phyloP scores from a whole-genome alignment of 2,113 vertebrate genomes.

The Boleophthalmus pectinirostris region DNA sequence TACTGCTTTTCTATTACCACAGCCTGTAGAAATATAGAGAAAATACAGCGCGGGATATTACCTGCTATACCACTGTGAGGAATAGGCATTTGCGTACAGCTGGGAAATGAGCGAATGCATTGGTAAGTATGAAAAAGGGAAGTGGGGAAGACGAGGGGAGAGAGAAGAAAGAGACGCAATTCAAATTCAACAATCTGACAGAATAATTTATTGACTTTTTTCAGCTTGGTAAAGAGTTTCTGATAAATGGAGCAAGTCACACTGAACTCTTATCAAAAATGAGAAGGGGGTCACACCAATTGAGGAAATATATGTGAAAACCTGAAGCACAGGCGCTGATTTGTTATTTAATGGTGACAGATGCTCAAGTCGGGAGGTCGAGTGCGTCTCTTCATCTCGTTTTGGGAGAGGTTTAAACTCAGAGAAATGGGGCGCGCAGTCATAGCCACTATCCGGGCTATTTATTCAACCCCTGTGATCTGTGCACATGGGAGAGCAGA shows the following conservation, averaged over 20 bases:
- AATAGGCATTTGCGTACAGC: conserved; percentile 48
- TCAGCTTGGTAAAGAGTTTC: conserved; percentile 71
- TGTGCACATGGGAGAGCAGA: neutral
- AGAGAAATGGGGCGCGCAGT: conserved; percentile 2
- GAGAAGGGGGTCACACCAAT: conserved; percentile 57
- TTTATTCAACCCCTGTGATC: neutral
- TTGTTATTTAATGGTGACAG: conserved; percentile 63
- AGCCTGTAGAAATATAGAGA: conserved; percentile 63
- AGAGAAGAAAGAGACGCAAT: conserved; percentile 64
- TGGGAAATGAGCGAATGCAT: conserved; percentile 40
- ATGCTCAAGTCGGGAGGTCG: conserved; percentile 38
- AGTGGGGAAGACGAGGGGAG: conserved; percentile 22
- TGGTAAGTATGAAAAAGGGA: conserved; percentile 23
- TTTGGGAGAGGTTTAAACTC: conserved; percentile 26
- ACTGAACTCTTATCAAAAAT: conserved; percentile 76
- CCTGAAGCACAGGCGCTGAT: conserved; percentile 61
- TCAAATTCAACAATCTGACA: conserved; percentile 75
- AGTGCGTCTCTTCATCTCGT: conserved; percentile 35
- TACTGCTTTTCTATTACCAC: conserved; percentile 50
- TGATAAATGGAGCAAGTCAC: conserved; percentile 78
- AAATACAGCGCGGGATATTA: conserved; percentile 51
- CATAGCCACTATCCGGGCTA: neutral
- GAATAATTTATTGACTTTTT: conserved; percentile 77
- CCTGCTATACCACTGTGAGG: conserved; percentile 46
- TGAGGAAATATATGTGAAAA: conserved; percentile 63